Base-by-base conservation (phyloP, 2,888 invertebrate genomes). In the Tipula unca region DNA sequence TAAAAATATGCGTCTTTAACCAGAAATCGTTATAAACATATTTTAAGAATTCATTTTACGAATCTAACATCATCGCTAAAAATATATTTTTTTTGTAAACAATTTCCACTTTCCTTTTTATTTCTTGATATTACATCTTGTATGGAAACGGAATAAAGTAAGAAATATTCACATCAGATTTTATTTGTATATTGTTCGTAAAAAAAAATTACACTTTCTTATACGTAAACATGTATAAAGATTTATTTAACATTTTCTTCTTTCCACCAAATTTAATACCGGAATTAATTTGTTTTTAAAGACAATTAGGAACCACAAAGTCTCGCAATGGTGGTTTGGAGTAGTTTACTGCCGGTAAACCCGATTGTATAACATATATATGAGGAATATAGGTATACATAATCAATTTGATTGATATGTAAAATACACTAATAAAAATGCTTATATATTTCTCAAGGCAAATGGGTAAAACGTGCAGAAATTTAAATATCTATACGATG, bases 31-130 rank as follows among this genome's bases (percentile, higher is more conserved):
- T 54, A 54, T 17, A 4, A 32, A 69, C 69, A 69, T 69, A 1
- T 25, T 69, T 25, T 69, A 25, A 69, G 25, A 69, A 69, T 69
- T 69, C 17, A 39, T 48, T 69, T 69, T 69, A 25, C n/a, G n/a
- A 17, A 17, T 17, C 17, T 5, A 48, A 48, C 48, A 48, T 69
- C 69, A 69, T 69, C 69, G 69, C 20, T 69, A 69, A 54, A 54
- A 69, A 69, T 69, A 25, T 3, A 69, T 25, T 54, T 6, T 6
- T 54, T 39, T 17, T 20, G 48, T 54, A n/a, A n/a, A 69, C 69
- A 69, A 69, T 69, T 69, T 69, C 69, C 69, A 69, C 69, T 69
- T 69, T 69, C 69, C 69, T 69, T 69, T 69, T 69, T 69, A 25
- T 25, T 69, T 25, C 25, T 69, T 20, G 25, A 69, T 54, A 69